Conservation (phyloP, 1,140 invertebrate species). For the Hormaphis cornu region DNA sequence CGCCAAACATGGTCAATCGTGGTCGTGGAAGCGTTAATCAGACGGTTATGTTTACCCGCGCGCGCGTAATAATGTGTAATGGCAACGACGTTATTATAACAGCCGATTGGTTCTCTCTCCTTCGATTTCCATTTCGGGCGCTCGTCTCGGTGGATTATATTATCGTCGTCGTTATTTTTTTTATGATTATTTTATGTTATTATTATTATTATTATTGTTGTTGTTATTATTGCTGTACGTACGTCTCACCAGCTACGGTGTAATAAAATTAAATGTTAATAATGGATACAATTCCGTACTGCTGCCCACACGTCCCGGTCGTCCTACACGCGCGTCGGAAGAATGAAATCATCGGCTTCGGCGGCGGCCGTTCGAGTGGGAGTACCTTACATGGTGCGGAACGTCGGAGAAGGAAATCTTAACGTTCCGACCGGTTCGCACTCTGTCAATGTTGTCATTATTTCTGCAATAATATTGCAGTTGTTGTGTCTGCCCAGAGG, state of each 20-base stretch:
- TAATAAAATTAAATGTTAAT: no score
- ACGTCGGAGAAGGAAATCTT: conserved; percentile 1
- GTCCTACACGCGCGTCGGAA: conserved; percentile 19
- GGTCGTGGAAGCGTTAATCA: conserved; percentile 4
- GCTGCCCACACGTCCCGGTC: background rate
- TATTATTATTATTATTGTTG: no score
- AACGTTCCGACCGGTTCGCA: conserved; percentile 8
- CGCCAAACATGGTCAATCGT: conserved; percentile 10
- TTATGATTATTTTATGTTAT: no score
- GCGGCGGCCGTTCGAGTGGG: background rate
- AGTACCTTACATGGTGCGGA: conserved; percentile 27
- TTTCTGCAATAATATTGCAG: no score
- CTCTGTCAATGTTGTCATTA: no score
- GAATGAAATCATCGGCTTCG: background rate
- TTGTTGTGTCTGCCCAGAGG: no score
- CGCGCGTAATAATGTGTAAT: no score
- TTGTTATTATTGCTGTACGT: no score
- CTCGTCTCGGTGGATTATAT: no score
- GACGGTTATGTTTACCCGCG: background rate
- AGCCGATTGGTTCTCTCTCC: background rate
- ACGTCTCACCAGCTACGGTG: background rate
- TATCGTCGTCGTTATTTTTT: no score
- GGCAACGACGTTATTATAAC: background rate
- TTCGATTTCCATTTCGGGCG: conserved; percentile 25
- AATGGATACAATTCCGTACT: no score